Base-by-base conservation (phyloP, 1,140 invertebrate genomes). In the Scaptomyza pallida region DNA sequence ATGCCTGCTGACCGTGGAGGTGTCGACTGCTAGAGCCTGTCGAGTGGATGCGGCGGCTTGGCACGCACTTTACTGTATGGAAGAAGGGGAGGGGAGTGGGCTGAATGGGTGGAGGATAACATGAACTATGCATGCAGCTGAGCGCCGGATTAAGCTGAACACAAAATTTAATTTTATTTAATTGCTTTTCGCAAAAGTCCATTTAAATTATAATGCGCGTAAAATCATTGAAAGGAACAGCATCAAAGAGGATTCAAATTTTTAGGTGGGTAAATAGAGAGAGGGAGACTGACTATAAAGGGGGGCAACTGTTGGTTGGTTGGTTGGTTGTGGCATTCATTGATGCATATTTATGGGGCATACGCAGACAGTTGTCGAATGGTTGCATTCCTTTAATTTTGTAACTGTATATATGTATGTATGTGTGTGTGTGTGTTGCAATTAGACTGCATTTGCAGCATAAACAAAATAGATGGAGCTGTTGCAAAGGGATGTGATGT, bases 141-240 rank as follows among this genome's bases (percentile, higher is more conserved):
- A 86, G 48, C 59, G 57, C 61, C 48, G 77, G 81, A 85, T 85
- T 85, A 85, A 85, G 74, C 63, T 55, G 57, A 69, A 72, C 65
- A 77, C 75, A 75, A 80, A 85, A 85, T 85, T 86, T 86, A 85
- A 85, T 85, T 85, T 85, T 68, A 86, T 76, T 81, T 85, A 85
- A 85, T 85, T 86, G 80, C 81, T 85, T 85, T 83, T 86, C 75
- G 81, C 81, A 85, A 85, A 55, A 81, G 72, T 86, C 81, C 81
- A 86, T 86, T 85, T 85, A 86, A 85, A 86, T 86, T 85, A 81
- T 86, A 86, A 82, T 88, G 82, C 74, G 73, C 54, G 65, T 78
- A 60, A 52, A 54, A 54, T 68, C 60, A 44, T 70, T 62, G 33
- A 55, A 68, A 67, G 47, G 33, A 35, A 21, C 5, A 43, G 13